phyloP scores from a whole-genome alignment of 2,113 vertebrate species.

The Oenanthe melanoleuca region DNA sequence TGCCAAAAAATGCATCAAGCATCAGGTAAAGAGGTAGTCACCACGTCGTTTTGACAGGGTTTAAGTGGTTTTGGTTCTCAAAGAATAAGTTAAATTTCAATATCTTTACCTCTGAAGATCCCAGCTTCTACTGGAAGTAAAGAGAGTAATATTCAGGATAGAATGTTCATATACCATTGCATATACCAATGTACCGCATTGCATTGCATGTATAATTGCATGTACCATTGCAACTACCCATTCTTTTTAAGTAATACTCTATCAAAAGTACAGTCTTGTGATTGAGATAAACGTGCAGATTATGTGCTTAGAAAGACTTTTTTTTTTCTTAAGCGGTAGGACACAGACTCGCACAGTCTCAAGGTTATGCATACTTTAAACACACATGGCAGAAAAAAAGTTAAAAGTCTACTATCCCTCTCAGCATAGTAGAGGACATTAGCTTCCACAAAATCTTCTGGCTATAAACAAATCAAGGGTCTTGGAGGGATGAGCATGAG shows the following conservation, averaged over 20 bases:
- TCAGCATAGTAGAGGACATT: not conserved
- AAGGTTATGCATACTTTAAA: not conserved
- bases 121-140: not conserved
- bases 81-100: not conserved
- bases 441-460: not conserved
- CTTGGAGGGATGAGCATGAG: not conserved
- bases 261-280: rapidly evolving
- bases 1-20: not conserved
- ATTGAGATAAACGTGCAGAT: not conserved
- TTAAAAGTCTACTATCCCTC: not conserved
- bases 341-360: not conserved
- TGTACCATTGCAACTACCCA: not conserved
- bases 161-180: not conserved
- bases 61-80: rapidly evolving
- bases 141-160: not conserved
- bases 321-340: not conserved
- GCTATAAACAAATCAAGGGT: not conserved
- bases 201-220: not conserved
- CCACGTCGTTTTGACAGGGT: not conserved
- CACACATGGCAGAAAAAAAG: not conserved
- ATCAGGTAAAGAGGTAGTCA: not conserved
- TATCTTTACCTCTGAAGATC: not conserved
- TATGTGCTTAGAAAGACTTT: not conserved
- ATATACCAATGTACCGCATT: not conserved
- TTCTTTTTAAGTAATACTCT: not conserved